These are phyloP conservation scores for Neotoma lepida DNA, from an alignment of 2,113 vertebrate genomes.

Conservation along the genomic window DNA sequence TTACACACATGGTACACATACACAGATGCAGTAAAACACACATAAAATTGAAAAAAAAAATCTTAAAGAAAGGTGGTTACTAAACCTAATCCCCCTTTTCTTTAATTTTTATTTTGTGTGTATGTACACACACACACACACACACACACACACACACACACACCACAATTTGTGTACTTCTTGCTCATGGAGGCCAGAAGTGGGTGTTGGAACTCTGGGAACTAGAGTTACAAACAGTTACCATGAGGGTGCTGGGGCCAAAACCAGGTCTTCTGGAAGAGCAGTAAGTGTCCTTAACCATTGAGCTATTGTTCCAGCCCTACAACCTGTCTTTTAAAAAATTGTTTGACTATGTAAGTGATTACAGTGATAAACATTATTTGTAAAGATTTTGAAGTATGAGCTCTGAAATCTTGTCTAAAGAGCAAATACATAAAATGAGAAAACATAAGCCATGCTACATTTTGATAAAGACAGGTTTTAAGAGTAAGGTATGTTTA, in stretches of 20 bases:
- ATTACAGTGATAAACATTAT: not conserved
- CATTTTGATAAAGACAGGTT: slow-evolving; percentile 20
- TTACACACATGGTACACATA: not conserved
- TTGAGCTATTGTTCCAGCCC: not conserved
- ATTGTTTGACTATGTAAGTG: not conserved
- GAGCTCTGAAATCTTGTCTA: slow-evolving; percentile 13
- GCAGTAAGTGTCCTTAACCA: not conserved
- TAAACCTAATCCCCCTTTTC: slow-evolving; percentile 19
- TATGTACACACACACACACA: too few relatives aligned
- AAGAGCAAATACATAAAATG: slow-evolving; percentile 18
- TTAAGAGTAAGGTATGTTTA: slow-evolving; percentile 9
- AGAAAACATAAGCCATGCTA: not conserved
- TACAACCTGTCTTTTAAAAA: not conserved
- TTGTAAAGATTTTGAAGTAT: not conserved
- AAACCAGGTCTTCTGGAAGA: not conserved
- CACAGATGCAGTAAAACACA: not conserved
- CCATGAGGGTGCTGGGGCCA: not conserved
- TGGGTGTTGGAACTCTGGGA: not conserved
- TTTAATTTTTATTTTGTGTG: not conserved
- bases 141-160: not conserved
- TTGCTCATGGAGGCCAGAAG: not conserved
- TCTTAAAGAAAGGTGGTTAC: not conserved
- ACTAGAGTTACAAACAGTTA: not conserved
- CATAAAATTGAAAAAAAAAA: not conserved
- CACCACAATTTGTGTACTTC: not conserved